These are phyloP conservation scores for Hyles vespertilio DNA, from an alignment of 1,140 invertebrate species.

Conservation along the genomic window DNA sequence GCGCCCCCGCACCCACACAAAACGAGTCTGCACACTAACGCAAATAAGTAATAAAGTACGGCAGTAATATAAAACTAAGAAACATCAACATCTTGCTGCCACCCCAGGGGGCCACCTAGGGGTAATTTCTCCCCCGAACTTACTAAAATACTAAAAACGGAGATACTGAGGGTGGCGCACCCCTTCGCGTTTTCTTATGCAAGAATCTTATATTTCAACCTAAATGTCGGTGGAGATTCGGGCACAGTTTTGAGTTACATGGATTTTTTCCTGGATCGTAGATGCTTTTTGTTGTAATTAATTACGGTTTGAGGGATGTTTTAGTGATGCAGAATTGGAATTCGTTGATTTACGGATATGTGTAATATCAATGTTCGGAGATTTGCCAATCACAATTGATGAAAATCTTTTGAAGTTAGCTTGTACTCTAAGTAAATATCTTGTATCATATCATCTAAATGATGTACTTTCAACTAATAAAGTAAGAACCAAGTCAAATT, in stretches of 20 bases:
- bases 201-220: conserved; percentile 74
- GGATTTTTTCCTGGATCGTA: conserved; percentile 6
- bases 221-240: conserved; percentile 59
- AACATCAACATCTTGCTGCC: conserved; percentile 71
- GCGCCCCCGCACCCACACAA: conserved; percentile 37
- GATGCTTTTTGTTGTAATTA: background rate
- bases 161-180: conserved; percentile 54
- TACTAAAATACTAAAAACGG: conserved; percentile 75
- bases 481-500: too few species aligned
- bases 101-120: conserved; percentile 29
- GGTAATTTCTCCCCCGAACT: conserved; percentile 67
- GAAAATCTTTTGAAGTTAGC: too few species aligned
- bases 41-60: conserved; percentile 72
- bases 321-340: too few species aligned
- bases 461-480: too few species aligned
- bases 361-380: too few species aligned
- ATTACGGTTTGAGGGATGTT: too few species aligned
- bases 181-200: conserved; percentile 68
- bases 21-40: conserved; percentile 49
- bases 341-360: too few species aligned
- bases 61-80: conserved; percentile 75
- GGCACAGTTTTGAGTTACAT: conserved; percentile 16
- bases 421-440: too few species aligned
- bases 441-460: too few species aligned
- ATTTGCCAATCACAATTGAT: too few species aligned